Percentiles rank a stretch among this genome's conserved stretches.
These are phyloP conservation scores for Ptyas mucosa DNA, from an alignment of 2,113 vertebrate species.

Conservation along the genomic window DNA sequence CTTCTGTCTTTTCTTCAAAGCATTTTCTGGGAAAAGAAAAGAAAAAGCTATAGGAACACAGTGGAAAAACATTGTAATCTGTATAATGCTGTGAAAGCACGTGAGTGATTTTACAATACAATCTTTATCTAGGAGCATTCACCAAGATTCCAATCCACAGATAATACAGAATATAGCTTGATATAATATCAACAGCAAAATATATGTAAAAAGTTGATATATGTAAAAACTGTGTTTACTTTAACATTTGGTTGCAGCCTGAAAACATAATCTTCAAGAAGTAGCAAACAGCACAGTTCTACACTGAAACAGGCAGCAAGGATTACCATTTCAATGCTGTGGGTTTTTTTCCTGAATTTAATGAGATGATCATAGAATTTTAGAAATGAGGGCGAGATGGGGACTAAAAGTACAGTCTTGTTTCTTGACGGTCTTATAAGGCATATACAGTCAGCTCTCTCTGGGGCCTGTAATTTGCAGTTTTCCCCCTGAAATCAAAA, in stretches of 20 bases:
- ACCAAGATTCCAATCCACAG: background rate
- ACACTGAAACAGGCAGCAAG: background rate
- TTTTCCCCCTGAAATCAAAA: background rate
- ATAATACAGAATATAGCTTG: background rate
- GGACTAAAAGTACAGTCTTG: background rate
- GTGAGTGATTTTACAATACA: background rate
- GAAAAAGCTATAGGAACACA: background rate
- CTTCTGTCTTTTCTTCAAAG: background rate
- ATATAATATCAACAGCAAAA: background rate
- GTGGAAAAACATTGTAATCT: background rate
- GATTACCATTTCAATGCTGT: background rate
- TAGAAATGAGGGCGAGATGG: background rate
- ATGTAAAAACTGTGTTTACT: conserved; percentile 26
- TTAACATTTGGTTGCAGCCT: background rate
- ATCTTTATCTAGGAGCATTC: background rate
- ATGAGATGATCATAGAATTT: conserved; percentile 18
- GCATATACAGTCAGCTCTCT: background rate
- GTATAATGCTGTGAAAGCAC: background rate
- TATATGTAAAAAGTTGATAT: background rate
- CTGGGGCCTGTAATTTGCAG: conserved; percentile 9
- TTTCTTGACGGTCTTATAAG: conserved; percentile 3
- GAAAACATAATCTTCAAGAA: background rate
- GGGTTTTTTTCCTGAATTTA: background rate
- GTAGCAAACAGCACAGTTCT: background rate
- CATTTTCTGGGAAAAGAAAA: background rate